phyloP scores from a whole-genome alignment of 2,113 vertebrate species.

The Megaceryle maxima region DNA sequence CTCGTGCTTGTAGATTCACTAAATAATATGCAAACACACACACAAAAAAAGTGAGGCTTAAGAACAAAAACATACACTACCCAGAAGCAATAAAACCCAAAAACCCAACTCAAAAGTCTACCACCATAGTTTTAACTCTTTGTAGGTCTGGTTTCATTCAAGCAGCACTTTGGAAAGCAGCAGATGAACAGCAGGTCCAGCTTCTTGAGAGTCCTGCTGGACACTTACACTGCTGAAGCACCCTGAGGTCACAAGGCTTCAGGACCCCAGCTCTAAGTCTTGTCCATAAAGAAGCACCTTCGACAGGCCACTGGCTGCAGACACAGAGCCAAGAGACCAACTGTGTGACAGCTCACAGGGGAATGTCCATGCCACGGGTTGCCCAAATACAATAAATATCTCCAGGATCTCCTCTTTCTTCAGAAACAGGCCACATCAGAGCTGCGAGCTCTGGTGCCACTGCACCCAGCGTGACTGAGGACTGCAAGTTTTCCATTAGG shows the following conservation, averaged over 20 bases:
- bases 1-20: background rate
- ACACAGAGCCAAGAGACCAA: background rate
- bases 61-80: background rate
- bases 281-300: background rate
- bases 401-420: background rate
- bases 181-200: background rate
- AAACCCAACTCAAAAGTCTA: background rate
- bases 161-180: background rate
- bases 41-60: background rate
- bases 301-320: background rate
- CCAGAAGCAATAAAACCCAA: background rate
- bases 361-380: background rate
- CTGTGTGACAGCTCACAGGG: background rate
- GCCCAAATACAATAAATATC: background rate
- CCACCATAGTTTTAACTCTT: background rate
- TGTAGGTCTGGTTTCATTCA: background rate
- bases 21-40: background rate
- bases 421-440: background rate
- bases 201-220: background rate
- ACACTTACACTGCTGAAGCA: background rate
- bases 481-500: background rate
- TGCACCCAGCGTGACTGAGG: background rate
- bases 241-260: background rate
- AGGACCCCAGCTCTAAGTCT: background rate
- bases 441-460: background rate